A percentile compares a stretch with the other conserved stretches of the same genome.
Evolutionary conservation across 2,888 invertebrate species (phyloP).

Genomic region (Monopis laevigella): DNA sequence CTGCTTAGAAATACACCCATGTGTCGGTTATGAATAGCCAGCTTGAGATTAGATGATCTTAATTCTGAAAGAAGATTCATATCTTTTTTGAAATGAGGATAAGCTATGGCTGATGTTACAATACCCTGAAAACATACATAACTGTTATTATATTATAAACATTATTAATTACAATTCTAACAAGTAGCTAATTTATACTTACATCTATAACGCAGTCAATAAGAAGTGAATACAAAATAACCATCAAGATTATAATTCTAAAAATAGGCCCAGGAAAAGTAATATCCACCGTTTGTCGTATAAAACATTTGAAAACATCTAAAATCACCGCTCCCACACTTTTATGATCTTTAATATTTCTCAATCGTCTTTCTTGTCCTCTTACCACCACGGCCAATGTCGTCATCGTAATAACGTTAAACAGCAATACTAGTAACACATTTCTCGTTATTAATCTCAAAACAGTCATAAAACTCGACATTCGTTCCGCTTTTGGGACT

Average conservation of each 20-base stretch:
- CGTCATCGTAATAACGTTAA: conserved; percentile 32
- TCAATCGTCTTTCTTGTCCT: conserved; percentile 34
- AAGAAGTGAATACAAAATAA: conserved; percentile 47
- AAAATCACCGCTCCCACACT: conserved; percentile 31
- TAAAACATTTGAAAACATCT: conserved; percentile 47
- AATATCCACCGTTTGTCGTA: conserved; percentile 49
- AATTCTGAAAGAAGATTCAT: conserved; percentile 35
- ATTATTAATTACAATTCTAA: no score
- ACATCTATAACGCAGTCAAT: conserved; percentile 55
- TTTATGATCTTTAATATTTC: conserved; percentile 28
- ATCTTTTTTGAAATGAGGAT: conserved; percentile 41
- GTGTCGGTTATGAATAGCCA: conserved; percentile 45
- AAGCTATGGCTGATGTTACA: conserved; percentile 48
- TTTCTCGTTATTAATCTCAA: conserved; percentile 39
- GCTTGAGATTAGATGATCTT: conserved; percentile 33
- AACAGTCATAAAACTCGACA: conserved; percentile 53
- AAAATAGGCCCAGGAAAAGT: conserved; percentile 43
- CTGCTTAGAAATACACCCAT: conserved; percentile 40
- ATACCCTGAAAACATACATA: conserved; percentile 55
- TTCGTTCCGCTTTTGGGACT: conserved; percentile 54
- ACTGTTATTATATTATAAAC: no score
- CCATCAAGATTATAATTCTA: conserved; percentile 35
- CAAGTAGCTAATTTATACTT: conserved; percentile 28
- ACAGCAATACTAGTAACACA: conserved; percentile 34
- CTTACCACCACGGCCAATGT: conserved; percentile 31